Evolutionary conservation across 2,797 vertebrate genomes (phyloP).

Genomic region (Lepilemur septentrionalis): DNA sequence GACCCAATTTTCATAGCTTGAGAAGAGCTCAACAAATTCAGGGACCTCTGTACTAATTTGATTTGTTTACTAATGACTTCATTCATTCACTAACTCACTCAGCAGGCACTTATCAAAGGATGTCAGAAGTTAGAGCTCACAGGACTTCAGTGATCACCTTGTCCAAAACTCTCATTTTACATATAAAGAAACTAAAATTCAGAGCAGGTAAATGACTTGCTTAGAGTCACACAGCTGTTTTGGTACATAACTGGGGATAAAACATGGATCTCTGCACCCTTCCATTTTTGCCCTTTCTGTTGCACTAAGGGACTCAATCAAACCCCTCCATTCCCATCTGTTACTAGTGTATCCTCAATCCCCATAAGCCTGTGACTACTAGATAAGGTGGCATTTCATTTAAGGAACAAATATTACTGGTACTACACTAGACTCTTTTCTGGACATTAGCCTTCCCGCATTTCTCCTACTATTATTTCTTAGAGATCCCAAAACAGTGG

Average conservation of each 20-base stretch:
- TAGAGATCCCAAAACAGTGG: not conserved
- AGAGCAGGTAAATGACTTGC: not conserved
- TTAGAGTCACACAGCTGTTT: not conserved
- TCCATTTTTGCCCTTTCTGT: not conserved
- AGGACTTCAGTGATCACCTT: not conserved
- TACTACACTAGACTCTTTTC: not conserved
- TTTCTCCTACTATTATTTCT: not conserved
- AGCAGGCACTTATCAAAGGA: not conserved
- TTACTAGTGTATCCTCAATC: not conserved
- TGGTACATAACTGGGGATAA: not conserved
- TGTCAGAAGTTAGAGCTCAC: not conserved
- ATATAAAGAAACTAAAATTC: not conserved
- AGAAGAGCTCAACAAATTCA: not conserved
- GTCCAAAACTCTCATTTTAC: not conserved
- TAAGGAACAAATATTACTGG: not conserved
- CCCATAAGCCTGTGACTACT: not conserved
- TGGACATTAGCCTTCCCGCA: not conserved
- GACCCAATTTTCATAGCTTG: not conserved
- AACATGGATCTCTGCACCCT: not conserved
- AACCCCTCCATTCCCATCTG: not conserved
- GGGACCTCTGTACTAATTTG: not conserved
- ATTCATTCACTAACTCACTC: not conserved
- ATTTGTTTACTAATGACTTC: not conserved
- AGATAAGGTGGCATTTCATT: not conserved
- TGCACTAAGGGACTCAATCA: not conserved